Conservation (phyloP, 1,140 invertebrate genomes). For the Belonocnema kinseyi region DNA sequence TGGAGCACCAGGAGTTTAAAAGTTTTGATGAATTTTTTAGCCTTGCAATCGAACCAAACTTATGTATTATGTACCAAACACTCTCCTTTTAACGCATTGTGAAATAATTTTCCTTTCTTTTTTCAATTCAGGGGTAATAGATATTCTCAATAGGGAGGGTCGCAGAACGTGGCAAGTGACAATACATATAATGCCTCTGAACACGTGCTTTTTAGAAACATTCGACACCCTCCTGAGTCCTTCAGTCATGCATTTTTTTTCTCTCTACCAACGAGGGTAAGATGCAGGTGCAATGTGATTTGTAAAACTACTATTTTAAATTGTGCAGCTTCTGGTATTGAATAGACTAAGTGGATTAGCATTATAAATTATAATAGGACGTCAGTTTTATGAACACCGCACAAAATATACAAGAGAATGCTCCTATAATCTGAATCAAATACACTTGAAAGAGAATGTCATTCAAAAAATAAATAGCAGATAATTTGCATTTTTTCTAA, state of each 20-base stretch:
- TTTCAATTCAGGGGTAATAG: too few relatives aligned
- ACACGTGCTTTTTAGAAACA: constrained; percentile 5
- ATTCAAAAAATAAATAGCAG: constrained; percentile 9
- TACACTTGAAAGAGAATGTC: constrained; percentile 1
- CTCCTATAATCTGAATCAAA: background rate
- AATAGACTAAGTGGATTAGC: constrained; percentile 25
- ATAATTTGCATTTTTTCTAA: too few relatives aligned
- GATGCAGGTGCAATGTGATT: constrained; percentile 51
- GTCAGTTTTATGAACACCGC: background rate
- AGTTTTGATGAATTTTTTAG: too few relatives aligned
- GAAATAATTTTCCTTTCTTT: too few relatives aligned
- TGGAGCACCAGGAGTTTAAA: too few relatives aligned
- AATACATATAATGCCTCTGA: background rate
- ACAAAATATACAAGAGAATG: background rate
- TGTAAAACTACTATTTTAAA: constrained; percentile 35
- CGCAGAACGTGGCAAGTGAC: too few relatives aligned
- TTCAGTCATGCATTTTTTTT: background rate
- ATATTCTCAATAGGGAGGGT: too few relatives aligned
- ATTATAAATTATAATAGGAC: constrained; percentile 23
- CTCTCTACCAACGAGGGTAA: background rate
- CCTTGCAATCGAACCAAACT: too few relatives aligned
- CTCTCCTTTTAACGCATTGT: too few relatives aligned
- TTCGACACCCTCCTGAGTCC: constrained; percentile 13
- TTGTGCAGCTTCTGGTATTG: constrained; percentile 15
- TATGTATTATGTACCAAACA: too few relatives aligned